Conservation (phyloP, 2,797 vertebrate genomes). For the Arremon aurantiirostris region DNA sequence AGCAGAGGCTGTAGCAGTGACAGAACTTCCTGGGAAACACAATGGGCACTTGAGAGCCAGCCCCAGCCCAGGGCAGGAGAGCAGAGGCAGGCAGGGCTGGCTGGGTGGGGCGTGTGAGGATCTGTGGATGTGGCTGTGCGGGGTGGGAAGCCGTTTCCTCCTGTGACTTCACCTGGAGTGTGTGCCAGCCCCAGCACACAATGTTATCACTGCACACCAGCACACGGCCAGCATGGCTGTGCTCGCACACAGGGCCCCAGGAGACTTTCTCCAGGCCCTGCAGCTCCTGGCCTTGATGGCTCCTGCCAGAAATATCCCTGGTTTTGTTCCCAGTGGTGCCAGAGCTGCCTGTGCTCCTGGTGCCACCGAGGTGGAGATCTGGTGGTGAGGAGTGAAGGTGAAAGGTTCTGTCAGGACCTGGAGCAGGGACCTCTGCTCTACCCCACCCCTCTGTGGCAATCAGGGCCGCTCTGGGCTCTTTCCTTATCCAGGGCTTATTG, state of each 20-base stretch:
- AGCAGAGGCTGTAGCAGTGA: neutral
- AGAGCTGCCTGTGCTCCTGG: neutral
- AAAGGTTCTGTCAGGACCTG: neutral
- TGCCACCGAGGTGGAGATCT: neutral
- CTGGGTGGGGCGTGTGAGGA: neutral
- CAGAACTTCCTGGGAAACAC: slow-evolving; percentile 1
- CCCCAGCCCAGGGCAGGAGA: neutral
- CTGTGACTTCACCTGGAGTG: slow-evolving; percentile 51
- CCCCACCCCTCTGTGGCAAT: neutral
- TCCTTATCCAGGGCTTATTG: neutral
- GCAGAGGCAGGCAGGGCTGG: neutral
- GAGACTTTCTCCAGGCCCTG: neutral
- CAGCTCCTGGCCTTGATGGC: neutral
- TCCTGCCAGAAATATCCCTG: neutral
- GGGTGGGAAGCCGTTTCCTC: slow-evolving; percentile 53
- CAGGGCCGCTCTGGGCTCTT: neutral
- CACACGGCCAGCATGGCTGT: neutral
- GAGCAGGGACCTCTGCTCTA: neutral
- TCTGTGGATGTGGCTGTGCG: neutral
- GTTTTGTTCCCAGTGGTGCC: neutral
- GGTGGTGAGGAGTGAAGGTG: neutral
- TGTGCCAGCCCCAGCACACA: slow-evolving; percentile 49
- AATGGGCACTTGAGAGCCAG: slow-evolving; percentile 12
- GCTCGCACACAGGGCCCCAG: neutral
- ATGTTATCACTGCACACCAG: slow-evolving; percentile 63